Evolutionary conservation across 2,113 vertebrate species (phyloP).

Genomic region (Dipodomys merriami): DNA sequence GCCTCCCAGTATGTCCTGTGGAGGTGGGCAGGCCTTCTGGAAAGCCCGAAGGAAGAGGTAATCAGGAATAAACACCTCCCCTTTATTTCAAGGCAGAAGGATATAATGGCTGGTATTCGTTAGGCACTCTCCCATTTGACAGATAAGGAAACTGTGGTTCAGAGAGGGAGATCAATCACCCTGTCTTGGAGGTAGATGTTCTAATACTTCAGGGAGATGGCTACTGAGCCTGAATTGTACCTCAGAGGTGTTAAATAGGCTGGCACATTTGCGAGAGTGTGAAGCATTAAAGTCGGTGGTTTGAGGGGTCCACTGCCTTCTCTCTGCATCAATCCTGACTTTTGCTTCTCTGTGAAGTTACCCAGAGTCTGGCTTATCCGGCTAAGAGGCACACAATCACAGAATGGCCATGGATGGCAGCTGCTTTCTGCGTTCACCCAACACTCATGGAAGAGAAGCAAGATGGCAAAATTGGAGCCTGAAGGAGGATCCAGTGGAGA

Average conservation of each 20-base stretch:
- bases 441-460: not conserved
- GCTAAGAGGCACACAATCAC: not conserved
- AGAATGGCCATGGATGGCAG: not conserved
- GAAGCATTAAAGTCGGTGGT: not conserved
- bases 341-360: not conserved
- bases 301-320: rapidly evolving
- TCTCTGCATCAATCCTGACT: not conserved
- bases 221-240: not conserved
- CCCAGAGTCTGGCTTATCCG: not conserved
- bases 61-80: too few species aligned
- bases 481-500: not conserved
- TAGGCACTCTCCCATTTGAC: too few species aligned
- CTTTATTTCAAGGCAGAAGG: too few species aligned
- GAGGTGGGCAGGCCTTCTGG: not conserved
- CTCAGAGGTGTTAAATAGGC: not conserved
- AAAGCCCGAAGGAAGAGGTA: not conserved
- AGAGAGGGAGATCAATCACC: not conserved
- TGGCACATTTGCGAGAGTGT: not conserved
- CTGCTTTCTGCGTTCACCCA: not conserved
- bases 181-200: too few species aligned
- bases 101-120: too few species aligned
- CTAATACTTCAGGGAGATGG: not conserved
- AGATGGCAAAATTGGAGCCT: not conserved
- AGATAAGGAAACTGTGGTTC: too few species aligned
- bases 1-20: not conserved